These are phyloP conservation scores for Silurus asotus DNA, from an alignment of 2,113 vertebrate species.

Conservation along the genomic window DNA sequence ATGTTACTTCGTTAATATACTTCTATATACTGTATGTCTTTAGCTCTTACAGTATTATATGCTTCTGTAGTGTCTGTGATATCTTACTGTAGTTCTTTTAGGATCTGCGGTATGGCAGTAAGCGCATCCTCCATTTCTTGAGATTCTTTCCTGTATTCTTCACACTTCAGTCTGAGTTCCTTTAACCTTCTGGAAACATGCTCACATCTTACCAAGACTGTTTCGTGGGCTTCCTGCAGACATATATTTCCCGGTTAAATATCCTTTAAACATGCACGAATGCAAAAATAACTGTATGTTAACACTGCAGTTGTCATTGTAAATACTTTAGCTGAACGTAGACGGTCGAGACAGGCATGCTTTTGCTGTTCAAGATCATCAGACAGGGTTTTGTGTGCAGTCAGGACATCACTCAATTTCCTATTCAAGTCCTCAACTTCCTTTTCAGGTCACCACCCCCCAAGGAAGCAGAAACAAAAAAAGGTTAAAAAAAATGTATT, in stretches of 20 bases:
- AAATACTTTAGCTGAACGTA: slow-evolving; percentile 62
- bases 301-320: background rate
- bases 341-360: slow-evolving; percentile 43
- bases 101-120: slow-evolving; percentile 53
- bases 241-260: slow-evolving; percentile 21
- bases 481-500: background rate
- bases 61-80: background rate
- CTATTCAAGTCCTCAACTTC: slow-evolving; percentile 54
- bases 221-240: slow-evolving; percentile 60
- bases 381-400: slow-evolving; percentile 58
- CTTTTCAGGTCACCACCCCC: slow-evolving; percentile 51
- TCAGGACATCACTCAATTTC: slow-evolving; percentile 52
- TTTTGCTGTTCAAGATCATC: slow-evolving; percentile 59
- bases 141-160: slow-evolving; percentile 54
- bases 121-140: slow-evolving; percentile 54
- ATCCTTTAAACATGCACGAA: background rate
- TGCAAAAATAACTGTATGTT: background rate
- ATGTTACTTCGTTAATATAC: background rate
- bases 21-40: background rate
- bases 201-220: slow-evolving; percentile 55
- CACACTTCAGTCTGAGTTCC: slow-evolving; percentile 55
- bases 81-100: slow-evolving; percentile 68
- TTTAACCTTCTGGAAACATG: slow-evolving; percentile 51
- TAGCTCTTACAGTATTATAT: background rate
- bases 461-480: background rate